Percentiles rank a stretch among this genome's conserved stretches.
These are phyloP conservation scores for Syngnathus typhle DNA, from an alignment of 2,113 vertebrate genomes.

Conservation along the genomic window DNA sequence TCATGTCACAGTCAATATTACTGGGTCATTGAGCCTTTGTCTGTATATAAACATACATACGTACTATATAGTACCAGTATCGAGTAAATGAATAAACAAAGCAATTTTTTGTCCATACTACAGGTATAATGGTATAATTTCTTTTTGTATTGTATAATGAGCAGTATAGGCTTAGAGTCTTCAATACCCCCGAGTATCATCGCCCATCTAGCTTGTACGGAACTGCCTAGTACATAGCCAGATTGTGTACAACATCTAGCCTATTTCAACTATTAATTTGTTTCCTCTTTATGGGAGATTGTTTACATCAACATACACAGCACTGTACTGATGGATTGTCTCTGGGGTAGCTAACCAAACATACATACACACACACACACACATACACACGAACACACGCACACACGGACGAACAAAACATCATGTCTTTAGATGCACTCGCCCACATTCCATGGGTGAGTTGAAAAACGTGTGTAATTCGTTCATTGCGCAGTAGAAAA, in stretches of 20 bases:
- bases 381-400: not conserved
- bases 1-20: not conserved
- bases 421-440: not conserved
- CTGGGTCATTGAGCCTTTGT: not conserved
- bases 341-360: not conserved
- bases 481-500: not conserved
- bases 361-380: not conserved
- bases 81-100: too few species aligned
- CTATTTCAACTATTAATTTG: slow-evolving; percentile 4
- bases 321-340: not conserved
- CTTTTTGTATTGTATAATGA: not conserved
- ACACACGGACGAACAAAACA: not conserved
- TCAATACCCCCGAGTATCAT: not conserved
- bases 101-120: not conserved
- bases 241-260: not conserved
- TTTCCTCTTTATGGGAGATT: not conserved
- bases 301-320: not conserved
- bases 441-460: not conserved
- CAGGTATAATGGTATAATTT: not conserved
- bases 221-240: not conserved
- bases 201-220: not conserved
- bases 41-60: not conserved
- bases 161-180: not conserved
- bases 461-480: not conserved
- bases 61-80: too few species aligned